Base-by-base conservation (phyloP, 2,797 vertebrate species). In the Sebastes taczanowskii region DNA sequence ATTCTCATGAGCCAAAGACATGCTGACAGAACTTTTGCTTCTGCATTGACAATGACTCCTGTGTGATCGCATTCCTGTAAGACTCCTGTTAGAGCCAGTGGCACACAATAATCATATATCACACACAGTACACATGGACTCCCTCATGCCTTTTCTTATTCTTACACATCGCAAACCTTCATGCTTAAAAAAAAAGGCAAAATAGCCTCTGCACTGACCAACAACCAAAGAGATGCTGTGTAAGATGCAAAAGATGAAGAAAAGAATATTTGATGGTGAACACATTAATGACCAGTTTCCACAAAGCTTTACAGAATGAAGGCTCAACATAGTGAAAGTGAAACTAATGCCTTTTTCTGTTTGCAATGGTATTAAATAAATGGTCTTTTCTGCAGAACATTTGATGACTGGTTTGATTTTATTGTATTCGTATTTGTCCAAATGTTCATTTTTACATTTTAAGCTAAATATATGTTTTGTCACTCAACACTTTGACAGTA, bases 251-350 rank as follows among this genome's bases (percentile, higher is more conserved):
- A 11, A 46, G 35, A 25, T 5, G 22, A 18, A 46, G 35, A 20
- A 20, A 59, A 4, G 42, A 16, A 23, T 20, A 2, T 22, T 11
- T 25, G 30, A 32, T 32, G 30, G 30, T 32, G 7, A 32, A 55
- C 30, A 55, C 38, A 72, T 6, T 18, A 11, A 22, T 13, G 11
- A 16, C 4, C 3, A 9, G 0, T 6, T 1, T 11, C 23, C 78
- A 34, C 81, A 86, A 77, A 82, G 83, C 78, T 83, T 83, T 64
- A 81, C 78, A 81, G 30, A 74, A 3, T 0, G 1, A 61, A 52
- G 10, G 11, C 16, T 71, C 22, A 16, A 38, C 16, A 22, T 55
- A 18, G 1, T 13, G 16, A 22, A 11, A 16, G 34, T 16, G 13
- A 68, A 9, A 7, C 13, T 30, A 25, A 32, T 30, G 6, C 23